Conservation (phyloP, 1,140 invertebrate genomes). For the Holcopasites calliopsidis region DNA sequence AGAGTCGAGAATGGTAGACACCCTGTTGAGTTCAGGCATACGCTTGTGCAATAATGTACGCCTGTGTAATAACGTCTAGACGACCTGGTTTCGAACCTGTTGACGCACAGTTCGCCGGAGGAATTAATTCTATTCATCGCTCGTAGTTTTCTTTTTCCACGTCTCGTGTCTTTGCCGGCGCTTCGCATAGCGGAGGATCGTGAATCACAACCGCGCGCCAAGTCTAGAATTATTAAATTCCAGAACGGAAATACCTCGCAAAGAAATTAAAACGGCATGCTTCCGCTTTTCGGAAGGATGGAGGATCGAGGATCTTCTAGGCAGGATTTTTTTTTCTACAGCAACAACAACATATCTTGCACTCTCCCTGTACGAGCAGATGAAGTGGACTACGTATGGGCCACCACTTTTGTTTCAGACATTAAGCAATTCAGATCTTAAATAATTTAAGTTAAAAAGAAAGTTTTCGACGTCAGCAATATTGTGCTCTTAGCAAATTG, state of each 20-base stretch:
- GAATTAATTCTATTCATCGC: conserved; percentile 10
- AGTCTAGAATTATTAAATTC: conserved; percentile 29
- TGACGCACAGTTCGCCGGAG: not conserved
- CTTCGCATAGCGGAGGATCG: not conserved
- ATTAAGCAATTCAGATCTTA: too few species aligned
- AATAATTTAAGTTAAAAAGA: too few species aligned
- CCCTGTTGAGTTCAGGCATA: not conserved
- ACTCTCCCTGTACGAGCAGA: too few species aligned
- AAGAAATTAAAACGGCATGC: conserved; percentile 15
- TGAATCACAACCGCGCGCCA: conserved; percentile 6
- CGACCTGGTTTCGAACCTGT: not conserved
- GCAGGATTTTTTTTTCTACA: not conserved
- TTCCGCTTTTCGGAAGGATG: not conserved
- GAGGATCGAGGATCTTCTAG: not conserved
- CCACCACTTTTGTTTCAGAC: too few species aligned
- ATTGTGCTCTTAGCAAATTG: too few species aligned
- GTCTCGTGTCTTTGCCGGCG: not conserved
- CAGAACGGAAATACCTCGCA: not conserved
- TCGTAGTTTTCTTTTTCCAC: not conserved
- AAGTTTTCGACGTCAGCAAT: too few species aligned
- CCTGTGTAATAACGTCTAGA: conserved; percentile 3
- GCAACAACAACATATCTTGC: too few species aligned
- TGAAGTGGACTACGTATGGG: too few species aligned
- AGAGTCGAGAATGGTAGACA: not conserved
- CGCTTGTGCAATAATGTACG: not conserved